phyloP scores from a whole-genome alignment of 2,113 vertebrate species.

The Pachycephala philippinensis region DNA sequence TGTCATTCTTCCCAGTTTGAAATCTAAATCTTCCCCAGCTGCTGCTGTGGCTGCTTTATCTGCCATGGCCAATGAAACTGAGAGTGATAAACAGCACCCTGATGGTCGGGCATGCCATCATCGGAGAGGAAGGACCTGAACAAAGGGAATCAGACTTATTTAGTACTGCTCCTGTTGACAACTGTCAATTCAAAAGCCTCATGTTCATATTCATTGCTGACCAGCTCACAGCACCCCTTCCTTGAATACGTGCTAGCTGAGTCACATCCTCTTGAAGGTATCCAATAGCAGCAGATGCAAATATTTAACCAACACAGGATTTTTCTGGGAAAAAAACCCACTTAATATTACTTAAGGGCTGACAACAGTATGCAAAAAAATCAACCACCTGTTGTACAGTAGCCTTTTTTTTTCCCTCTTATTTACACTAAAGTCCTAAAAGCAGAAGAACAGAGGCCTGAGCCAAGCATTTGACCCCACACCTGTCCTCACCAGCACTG shows the following conservation, averaged over 20 bases:
- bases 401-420: background rate
- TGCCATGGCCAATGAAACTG: background rate
- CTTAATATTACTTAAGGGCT: background rate
- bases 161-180: background rate
- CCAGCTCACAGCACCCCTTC: background rate
- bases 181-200: background rate
- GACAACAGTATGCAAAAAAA: background rate
- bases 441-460: background rate
- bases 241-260: background rate
- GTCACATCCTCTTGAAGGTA: background rate
- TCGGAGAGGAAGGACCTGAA: background rate
- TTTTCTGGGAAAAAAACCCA: background rate
- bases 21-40: background rate
- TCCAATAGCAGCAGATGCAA: background rate
- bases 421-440: background rate
- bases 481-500: background rate
- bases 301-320: background rate
- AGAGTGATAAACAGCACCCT: background rate
- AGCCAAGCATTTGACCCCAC: background rate
- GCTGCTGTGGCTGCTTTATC: background rate
- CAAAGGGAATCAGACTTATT: background rate
- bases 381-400: background rate
- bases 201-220: background rate
- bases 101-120: background rate
- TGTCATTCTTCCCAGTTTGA: background rate